Evolutionary conservation across 2,113 vertebrate genomes (phyloP).

Genomic region (Notiomystis cincta): DNA sequence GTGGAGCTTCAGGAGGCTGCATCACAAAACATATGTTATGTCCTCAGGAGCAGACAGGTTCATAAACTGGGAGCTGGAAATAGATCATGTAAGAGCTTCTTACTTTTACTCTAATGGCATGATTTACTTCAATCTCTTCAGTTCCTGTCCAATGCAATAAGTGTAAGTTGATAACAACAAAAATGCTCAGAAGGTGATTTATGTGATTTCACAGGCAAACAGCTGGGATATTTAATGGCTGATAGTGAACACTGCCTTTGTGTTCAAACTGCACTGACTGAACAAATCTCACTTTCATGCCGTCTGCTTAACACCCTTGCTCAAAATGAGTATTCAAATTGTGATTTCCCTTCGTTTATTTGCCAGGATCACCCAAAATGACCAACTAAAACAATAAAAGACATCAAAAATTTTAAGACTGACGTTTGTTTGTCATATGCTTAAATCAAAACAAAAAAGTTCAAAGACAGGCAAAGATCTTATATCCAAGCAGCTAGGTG

Average conservation of each 20-base stretch:
- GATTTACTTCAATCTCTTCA: background rate
- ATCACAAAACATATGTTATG: background rate
- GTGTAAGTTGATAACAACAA: background rate
- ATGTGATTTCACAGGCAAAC: background rate
- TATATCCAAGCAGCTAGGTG: fast-evolving
- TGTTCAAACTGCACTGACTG: background rate
- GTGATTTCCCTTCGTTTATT: background rate
- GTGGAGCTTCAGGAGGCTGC: background rate
- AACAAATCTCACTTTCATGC: background rate
- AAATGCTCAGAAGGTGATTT: background rate
- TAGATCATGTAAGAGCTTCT: background rate
- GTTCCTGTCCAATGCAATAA: background rate
- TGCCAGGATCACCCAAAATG: background rate
- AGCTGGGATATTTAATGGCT: background rate
- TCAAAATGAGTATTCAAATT: background rate
- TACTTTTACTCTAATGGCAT: background rate
- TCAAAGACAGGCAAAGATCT: background rate
- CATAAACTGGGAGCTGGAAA: background rate
- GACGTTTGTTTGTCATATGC: background rate
- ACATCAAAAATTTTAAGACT: background rate
- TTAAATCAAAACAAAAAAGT: background rate
- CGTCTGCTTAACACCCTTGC: background rate
- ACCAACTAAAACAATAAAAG: background rate
- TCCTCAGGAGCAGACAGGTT: background rate
- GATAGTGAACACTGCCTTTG: background rate